These are phyloP conservation scores for Belonocnema kinseyi DNA, from an alignment of 1,140 invertebrate genomes.

Conservation along the genomic window DNA sequence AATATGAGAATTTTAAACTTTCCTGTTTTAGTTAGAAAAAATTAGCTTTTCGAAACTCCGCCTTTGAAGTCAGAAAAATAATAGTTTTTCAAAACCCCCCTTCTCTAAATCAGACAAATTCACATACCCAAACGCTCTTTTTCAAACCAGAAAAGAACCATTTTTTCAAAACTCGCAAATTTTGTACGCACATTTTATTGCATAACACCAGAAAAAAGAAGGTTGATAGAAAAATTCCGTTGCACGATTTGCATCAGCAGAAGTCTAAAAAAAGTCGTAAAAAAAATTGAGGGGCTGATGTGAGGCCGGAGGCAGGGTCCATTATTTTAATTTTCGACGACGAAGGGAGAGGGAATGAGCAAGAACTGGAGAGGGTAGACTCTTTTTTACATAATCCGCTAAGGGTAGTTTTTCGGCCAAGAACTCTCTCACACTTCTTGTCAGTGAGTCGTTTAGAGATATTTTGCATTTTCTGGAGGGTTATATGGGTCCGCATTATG, in stretches of 20 bases:
- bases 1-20: too few species aligned
- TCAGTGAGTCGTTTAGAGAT: slow-evolving; percentile 39
- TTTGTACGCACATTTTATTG: too few species aligned
- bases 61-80: too few species aligned
- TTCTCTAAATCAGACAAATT: too few species aligned
- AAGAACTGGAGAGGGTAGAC: slow-evolving; percentile 34
- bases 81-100: too few species aligned
- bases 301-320: slow-evolving; percentile 51
- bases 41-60: too few species aligned
- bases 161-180: too few species aligned
- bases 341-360: slow-evolving; percentile 32
- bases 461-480: slow-evolving; percentile 64
- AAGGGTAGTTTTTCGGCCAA: slow-evolving; percentile 57
- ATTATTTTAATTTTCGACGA: slow-evolving; percentile 69
- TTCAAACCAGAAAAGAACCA: too few species aligned
- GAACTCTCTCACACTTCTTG: slow-evolving; percentile 52
- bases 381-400: slow-evolving; percentile 68
- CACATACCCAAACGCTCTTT: too few species aligned
- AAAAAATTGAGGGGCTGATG: slow-evolving; percentile 47
- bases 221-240: neutral
- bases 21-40: too few species aligned
- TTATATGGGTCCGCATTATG: slow-evolving; percentile 25
- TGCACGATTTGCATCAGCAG: slow-evolving; percentile 19
- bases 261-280: slow-evolving; percentile 29
- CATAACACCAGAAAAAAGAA: too few species aligned